These are phyloP conservation scores for Rhinogobio ventralis DNA, from an alignment of 2,797 vertebrate genomes.

Conservation along the genomic window DNA sequence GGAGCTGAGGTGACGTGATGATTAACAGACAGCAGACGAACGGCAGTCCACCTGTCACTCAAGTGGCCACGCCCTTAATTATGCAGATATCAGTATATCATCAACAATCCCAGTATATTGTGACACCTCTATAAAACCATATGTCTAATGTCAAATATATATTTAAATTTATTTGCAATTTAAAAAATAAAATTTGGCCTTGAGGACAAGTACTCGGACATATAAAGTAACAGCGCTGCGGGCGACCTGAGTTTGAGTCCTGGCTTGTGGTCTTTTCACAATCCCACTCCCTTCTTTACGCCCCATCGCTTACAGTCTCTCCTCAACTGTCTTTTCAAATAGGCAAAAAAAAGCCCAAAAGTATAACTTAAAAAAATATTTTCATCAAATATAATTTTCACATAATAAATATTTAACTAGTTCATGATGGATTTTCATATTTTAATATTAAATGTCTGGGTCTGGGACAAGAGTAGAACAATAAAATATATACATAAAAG, in stretches of 20 bases:
- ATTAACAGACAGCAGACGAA: too few species aligned
- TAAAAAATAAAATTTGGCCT: too few species aligned
- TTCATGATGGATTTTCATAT: not conserved
- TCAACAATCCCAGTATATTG: not conserved
- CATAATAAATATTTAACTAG: not conserved
- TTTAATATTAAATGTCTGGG: not conserved
- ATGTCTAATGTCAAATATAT: not conserved
- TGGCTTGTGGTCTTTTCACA: too few species aligned
- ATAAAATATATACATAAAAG: too few species aligned
- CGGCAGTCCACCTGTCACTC: too few species aligned
- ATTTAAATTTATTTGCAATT: too few species aligned
- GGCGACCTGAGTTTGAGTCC: too few species aligned
- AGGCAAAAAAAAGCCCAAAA: not conserved
- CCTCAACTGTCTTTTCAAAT: not conserved
- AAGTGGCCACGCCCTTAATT: too few species aligned
- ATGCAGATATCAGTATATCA: not conserved
- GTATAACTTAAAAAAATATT: not conserved
- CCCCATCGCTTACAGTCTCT: not conserved
- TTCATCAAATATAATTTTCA: not conserved
- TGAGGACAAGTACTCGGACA: too few species aligned
- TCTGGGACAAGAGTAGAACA: not conserved
- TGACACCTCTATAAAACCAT: not conserved
- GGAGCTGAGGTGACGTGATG: too few species aligned
- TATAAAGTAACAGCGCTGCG: too few species aligned
- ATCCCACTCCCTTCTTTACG: too few species aligned